Evolutionary conservation across 2,113 vertebrate genomes (phyloP).

Genomic region (Vombatus ursinus): DNA sequence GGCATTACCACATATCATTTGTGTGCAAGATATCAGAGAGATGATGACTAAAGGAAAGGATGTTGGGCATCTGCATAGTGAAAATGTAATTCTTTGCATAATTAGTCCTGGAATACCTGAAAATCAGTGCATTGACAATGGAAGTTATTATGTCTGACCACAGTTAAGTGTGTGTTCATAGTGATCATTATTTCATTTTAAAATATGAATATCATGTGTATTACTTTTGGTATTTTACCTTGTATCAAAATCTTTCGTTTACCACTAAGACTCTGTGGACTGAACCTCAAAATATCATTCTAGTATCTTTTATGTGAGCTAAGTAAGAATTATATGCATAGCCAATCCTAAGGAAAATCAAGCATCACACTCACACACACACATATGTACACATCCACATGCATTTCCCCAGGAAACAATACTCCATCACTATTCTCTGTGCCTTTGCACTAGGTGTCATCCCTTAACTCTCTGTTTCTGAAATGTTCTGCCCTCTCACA

Average conservation of each 20-base stretch:
- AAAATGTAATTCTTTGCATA: slow-evolving; percentile 24
- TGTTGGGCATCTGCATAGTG: background rate
- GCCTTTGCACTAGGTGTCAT: background rate
- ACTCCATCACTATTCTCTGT: background rate
- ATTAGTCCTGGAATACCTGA: slow-evolving; percentile 2
- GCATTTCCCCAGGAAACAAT: background rate
- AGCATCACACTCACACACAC: background rate
- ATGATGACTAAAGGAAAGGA: slow-evolving; percentile 39
- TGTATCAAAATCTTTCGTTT: background rate
- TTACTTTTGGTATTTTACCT: background rate
- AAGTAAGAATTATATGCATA: accelerated
- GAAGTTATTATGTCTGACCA: slow-evolving; percentile 7
- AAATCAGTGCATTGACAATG: slow-evolving; percentile 14
- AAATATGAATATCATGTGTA: background rate
- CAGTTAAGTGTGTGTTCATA: background rate
- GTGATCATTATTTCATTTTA: background rate
- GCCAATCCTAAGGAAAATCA: background rate
- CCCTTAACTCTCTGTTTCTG: too few species aligned
- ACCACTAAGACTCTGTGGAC: background rate
- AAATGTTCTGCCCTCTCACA: background rate
- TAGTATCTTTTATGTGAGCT: background rate
- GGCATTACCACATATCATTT: slow-evolving; percentile 66
- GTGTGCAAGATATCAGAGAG: slow-evolving; percentile 46
- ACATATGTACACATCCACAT: background rate
- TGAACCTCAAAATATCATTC: background rate